Conservation (phyloP, 2,797 vertebrate genomes). For the Pseudochromis fuscus region DNA sequence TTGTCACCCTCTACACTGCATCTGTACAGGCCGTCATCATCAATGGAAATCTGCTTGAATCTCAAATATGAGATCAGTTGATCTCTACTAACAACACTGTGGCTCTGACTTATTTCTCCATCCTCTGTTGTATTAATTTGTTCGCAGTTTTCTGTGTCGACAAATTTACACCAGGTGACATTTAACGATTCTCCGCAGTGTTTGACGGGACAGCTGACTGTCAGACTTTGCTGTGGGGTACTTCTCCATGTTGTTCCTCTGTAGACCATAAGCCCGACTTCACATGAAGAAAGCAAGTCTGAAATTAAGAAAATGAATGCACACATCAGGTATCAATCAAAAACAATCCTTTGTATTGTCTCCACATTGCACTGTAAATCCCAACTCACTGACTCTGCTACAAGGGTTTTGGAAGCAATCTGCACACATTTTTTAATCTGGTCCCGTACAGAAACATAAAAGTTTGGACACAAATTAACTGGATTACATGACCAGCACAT, state of each 20-base stretch:
- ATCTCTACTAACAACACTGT: fast-evolving
- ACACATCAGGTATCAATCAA: background rate
- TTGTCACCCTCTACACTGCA: slow-evolving; percentile 9
- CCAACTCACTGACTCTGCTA: too few relatives aligned
- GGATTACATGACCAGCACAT: too few relatives aligned
- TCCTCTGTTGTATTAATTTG: background rate
- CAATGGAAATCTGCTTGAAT: slow-evolving; percentile 59
- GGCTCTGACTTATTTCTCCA: slow-evolving; percentile 26
- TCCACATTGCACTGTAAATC: too few relatives aligned
- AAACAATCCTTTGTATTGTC: background rate
- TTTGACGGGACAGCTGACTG: slow-evolving; percentile 53
- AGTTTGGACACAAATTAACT: too few relatives aligned
- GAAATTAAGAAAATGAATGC: slow-evolving; percentile 24
- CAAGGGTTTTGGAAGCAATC: too few relatives aligned
- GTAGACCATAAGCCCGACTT: background rate
- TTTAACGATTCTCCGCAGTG: slow-evolving; percentile 45
- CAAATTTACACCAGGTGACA: slow-evolving; percentile 68
- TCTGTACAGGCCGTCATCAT: slow-evolving; percentile 62
- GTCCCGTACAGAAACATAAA: too few relatives aligned
- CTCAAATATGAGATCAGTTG: slow-evolving; percentile 55
- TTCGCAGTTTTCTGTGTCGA: background rate
- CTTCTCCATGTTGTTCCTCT: slow-evolving; percentile 2
- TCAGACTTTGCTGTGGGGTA: slow-evolving; percentile 12
- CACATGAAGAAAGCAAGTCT: slow-evolving; percentile 50
- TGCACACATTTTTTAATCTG: too few relatives aligned